Conservation (phyloP, 2,113 vertebrate genomes). For the Pygoscelis antarcticus region DNA sequence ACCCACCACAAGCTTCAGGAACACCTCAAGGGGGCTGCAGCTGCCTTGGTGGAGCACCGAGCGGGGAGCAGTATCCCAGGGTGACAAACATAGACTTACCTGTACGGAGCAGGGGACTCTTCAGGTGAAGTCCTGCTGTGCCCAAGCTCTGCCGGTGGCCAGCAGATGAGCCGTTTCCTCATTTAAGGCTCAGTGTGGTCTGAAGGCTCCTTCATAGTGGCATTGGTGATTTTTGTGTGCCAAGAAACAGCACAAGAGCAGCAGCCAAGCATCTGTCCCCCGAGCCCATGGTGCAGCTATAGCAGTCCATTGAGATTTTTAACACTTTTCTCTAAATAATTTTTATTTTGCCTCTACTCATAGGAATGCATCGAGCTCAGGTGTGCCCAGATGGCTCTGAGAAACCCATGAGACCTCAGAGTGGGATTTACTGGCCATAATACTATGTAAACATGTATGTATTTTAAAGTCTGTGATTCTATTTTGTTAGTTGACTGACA, state of each 20-base stretch:
- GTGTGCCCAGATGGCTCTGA: background rate
- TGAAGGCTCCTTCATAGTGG: background rate
- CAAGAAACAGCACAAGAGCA: background rate
- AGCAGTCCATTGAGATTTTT: background rate
- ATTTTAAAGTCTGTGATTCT: background rate
- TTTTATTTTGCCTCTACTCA: background rate
- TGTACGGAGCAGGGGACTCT: background rate
- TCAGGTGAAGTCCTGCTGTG: background rate
- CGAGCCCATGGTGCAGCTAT: background rate
- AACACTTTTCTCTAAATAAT: background rate
- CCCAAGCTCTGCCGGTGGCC: background rate
- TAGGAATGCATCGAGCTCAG: background rate
- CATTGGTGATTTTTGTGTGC: background rate
- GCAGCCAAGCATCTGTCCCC: background rate
- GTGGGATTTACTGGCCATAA: background rate
- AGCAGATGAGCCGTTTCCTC: background rate
- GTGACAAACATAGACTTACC: background rate
- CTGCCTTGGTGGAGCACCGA: background rate
- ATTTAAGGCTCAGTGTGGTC: background rate
- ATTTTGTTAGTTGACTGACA: background rate
- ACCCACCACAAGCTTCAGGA: background rate
- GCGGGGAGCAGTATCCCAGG: background rate
- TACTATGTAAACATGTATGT: background rate
- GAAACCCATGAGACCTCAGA: background rate
- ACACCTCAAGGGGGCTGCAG: background rate